Conservation (phyloP, 2,888 invertebrate genomes). For the Scaptomyza caliginosa region DNA sequence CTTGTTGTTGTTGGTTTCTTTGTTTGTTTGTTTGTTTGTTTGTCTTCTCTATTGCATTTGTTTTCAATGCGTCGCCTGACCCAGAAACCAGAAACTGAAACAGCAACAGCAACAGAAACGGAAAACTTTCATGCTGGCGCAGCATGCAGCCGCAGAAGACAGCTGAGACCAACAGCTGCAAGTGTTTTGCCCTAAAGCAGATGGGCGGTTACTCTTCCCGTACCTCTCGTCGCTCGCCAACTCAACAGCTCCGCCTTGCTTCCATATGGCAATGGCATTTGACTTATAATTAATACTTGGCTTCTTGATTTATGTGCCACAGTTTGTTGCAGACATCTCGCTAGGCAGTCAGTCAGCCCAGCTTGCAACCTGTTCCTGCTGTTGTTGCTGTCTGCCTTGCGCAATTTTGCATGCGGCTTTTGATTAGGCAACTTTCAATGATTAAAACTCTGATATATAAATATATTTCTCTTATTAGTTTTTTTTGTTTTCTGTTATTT, state of each 20-base stretch:
- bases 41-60: conserved; percentile 47
- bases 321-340: conserved; percentile 37
- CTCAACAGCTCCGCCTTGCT: conserved; percentile 7
- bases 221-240: no score
- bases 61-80: conserved; percentile 73
- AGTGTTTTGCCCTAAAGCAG: conserved; percentile 62
- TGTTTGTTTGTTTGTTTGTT: conserved; percentile 23
- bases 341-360: neutral
- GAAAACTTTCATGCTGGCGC: conserved; percentile 67
- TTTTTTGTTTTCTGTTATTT: conserved; percentile 33
- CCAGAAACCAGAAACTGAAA: conserved; percentile 66
- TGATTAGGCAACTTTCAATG: conserved; percentile 39
- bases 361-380: conserved; percentile 36
- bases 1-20: conserved; percentile 18
- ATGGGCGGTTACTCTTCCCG: conserved; percentile 1
- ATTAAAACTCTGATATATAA: conserved; percentile 28
- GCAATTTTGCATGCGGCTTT: conserved; percentile 39
- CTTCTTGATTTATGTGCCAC: conserved; percentile 65
- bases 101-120: conserved; percentile 58
- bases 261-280: conserved; percentile 69
- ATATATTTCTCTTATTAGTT: neutral
- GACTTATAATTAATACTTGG: conserved; percentile 66
- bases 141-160: conserved; percentile 54
- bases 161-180: conserved; percentile 62
- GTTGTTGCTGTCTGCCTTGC: conserved; percentile 25